Conservation (phyloP, 1,140 invertebrate species). For the Protaetia brevitarsis region DNA sequence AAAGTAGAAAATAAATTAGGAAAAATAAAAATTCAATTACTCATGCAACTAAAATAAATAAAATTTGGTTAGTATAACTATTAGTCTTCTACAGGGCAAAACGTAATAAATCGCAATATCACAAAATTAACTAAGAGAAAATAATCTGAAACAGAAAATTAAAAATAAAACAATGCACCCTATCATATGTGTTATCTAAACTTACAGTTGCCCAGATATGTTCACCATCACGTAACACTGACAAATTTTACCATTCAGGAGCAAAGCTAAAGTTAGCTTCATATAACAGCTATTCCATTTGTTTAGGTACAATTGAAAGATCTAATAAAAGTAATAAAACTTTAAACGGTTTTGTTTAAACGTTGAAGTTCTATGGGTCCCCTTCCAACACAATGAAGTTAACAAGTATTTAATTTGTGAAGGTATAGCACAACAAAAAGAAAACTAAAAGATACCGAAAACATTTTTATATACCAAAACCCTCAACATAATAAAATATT, state of each 20-base stretch:
- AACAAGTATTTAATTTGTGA: not conserved
- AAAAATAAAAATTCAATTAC: not conserved
- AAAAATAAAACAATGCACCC: too few relatives aligned
- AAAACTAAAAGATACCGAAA: not conserved
- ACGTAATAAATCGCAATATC: not conserved
- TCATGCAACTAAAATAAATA: slow-evolving; percentile 16
- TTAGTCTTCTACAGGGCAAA: not conserved
- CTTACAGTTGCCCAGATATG: not conserved
- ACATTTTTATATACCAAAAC: slow-evolving; percentile 19
- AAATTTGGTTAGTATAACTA: not conserved
- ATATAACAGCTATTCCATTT: too few relatives aligned
- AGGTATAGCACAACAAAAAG: not conserved
- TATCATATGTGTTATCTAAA: not conserved
- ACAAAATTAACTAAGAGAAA: not conserved
- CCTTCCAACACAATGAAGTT: not conserved
- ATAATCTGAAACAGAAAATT: not conserved
- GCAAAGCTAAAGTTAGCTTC: too few relatives aligned
- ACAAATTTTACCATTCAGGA: too few relatives aligned
- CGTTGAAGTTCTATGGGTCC: too few relatives aligned
- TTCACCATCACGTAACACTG: not conserved
- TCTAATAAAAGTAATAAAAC: not conserved
- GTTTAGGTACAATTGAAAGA: too few relatives aligned
- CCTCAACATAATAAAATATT: slow-evolving; percentile 22
- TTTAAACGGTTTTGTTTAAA: not conserved
- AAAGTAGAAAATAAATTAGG: not conserved